Evolutionary conservation across 2,797 vertebrate species (phyloP).

Genomic region (Hylomyscus alleni): DNA sequence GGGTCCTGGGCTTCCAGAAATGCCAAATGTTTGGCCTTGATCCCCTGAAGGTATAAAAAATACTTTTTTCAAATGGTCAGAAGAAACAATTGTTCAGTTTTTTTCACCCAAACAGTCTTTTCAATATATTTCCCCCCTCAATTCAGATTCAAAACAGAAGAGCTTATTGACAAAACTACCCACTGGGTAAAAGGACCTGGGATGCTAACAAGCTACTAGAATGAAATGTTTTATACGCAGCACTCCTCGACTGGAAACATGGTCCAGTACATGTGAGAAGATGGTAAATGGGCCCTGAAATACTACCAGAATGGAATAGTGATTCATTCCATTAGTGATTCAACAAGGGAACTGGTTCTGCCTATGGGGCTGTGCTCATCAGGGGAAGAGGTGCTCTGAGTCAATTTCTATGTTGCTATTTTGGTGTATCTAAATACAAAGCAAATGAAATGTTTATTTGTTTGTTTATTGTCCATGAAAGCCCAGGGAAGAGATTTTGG

Average conservation of each 20-base stretch:
- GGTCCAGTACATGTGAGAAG: not conserved
- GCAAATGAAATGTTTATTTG: not conserved
- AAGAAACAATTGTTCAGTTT: conserved; percentile 41
- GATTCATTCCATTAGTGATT: too few relatives aligned
- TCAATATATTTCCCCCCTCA: not conserved
- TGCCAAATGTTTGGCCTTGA: conserved; percentile 89
- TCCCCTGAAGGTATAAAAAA: conserved; percentile 86
- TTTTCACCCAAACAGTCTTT: not conserved
- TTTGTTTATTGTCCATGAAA: not conserved
- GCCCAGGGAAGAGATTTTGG: not conserved
- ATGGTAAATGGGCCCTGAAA: not conserved
- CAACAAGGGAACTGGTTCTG: conserved; percentile 10
- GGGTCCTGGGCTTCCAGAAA: conserved; percentile 90
- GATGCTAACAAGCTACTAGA: not conserved
- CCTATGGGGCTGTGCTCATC: not conserved
- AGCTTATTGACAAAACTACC: conserved; percentile 46
- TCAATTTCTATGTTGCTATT: conserved; percentile 6
- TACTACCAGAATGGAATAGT: conserved; percentile 18
- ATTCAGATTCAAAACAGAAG: conserved; percentile 14
- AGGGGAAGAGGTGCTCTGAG: not conserved
- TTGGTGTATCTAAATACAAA: conserved; percentile 7
- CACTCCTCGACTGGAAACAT: conserved; percentile 33
- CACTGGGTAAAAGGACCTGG: not conserved
- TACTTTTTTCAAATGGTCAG: not conserved
- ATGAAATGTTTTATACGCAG: not conserved